phyloP scores from a whole-genome alignment of 2,888 invertebrate species.

The Megastigmus dorsalis region DNA sequence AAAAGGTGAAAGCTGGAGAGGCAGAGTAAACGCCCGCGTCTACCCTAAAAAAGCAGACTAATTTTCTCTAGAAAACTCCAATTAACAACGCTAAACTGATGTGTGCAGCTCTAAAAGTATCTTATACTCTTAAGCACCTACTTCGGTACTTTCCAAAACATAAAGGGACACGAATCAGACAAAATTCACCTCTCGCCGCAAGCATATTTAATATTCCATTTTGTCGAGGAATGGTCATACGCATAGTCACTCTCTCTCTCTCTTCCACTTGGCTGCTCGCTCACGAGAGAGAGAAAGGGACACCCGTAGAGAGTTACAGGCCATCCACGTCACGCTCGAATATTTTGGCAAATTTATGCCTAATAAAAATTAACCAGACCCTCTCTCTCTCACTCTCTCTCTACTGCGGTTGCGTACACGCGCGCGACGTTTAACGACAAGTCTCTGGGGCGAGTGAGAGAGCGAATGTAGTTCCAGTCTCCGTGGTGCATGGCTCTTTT shows the following conservation, averaged over 20 bases:
- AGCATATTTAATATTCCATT: conserved; percentile 63
- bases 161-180: too few species aligned
- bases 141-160: too few species aligned
- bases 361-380: conserved; percentile 74
- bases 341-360: conserved; percentile 75
- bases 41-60: too few species aligned
- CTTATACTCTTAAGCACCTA: too few species aligned
- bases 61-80: too few species aligned
- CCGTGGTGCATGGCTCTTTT: conserved; percentile 13
- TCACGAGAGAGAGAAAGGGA: conserved; percentile 52
- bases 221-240: conserved; percentile 31
- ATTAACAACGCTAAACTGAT: too few species aligned
- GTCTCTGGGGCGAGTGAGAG: too few species aligned
- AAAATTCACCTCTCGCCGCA: not conserved
- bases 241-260: not conserved
- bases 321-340: conserved; percentile 73
- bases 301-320: conserved; percentile 67
- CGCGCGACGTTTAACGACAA: conserved; percentile 64
- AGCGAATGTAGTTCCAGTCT: too few species aligned
- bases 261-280: conserved; percentile 4
- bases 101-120: too few species aligned
- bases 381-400: conserved; percentile 37
- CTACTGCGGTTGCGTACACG: conserved; percentile 49
- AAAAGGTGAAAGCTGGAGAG: too few species aligned
- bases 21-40: too few species aligned